Evolutionary conservation across 1,140 invertebrate genomes (phyloP), one percentile per base, ranked within the genome.

Genomic region (Parasteatoda tepidariorum): DNA sequence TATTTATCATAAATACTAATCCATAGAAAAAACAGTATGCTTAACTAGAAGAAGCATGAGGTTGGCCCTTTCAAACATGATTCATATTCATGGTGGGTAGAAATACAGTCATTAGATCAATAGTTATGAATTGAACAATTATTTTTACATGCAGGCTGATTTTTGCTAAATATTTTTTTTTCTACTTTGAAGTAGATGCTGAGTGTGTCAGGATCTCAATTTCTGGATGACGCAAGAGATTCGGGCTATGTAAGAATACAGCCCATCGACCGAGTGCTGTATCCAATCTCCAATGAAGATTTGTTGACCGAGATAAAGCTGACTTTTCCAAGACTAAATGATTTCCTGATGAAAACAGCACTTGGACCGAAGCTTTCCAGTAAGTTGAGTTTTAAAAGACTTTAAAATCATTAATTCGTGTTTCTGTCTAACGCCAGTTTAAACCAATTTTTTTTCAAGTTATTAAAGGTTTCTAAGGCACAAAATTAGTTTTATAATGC

Each of bases 201-300:
- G 13, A 73, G 68, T 31, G 68, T 83, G 18, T 83, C 81, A n/a
- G 81, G 81, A 33, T 83, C 81, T 34, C 81, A 83, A 13, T 83
- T 83, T 38, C 30, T 83, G 4, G 81, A 74, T 24, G 68, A 64
- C 34, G 59, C 68, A 6, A n/a, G 31, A 7, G 68, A 73, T 38
- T 28, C 41, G 1, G 81, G 55, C 15, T 38, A 83, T 7, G 26
- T 73, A 18, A 31, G 81, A 55, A 83, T 83, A 28, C 81, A 83
- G n/a, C 81, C 81, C 15, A 74, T 83, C 24, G 81, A 83, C 33
- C 28, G 70, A 28, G 81, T 83, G 1, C 28, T 83, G 3, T 83
- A 83, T 4, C 81, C 81, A 5, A 74, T 74, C 55, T 73, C 81
- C 1, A 57, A 66, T 7, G 61, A 66, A 9, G 61, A 73, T 22